A percentile compares a stretch with the other conserved stretches of the same genome.
These are phyloP conservation scores for Solenopsis fugax DNA, from an alignment of 1,140 invertebrate genomes.

Conservation along the genomic window DNA sequence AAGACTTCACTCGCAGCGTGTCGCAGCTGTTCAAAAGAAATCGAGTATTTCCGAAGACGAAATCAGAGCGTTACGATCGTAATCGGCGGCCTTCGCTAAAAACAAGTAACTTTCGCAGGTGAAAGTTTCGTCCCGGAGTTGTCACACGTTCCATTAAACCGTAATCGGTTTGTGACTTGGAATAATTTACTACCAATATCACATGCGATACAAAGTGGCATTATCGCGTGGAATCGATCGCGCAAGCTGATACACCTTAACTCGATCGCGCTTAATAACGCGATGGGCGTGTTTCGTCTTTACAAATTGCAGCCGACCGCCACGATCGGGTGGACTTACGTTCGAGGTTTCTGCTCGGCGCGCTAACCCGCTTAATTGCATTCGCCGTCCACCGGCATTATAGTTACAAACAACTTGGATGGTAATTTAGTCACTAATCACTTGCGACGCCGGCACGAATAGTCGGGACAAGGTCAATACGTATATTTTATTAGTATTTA, in stretches of 20 bases:
- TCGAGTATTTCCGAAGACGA: slow-evolving; percentile 2
- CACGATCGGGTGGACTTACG: slow-evolving; percentile 1
- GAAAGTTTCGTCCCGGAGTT: slow-evolving; percentile 39
- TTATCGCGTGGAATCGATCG: slow-evolving; percentile 16
- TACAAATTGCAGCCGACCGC: slow-evolving; percentile 30
- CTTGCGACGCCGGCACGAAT: neutral
- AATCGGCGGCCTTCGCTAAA: neutral
- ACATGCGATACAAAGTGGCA: slow-evolving; percentile 17
- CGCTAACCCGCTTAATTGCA: slow-evolving; percentile 55
- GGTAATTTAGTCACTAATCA: slow-evolving; percentile 40
- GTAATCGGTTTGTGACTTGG: slow-evolving; percentile 35
- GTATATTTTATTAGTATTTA: slow-evolving; percentile 24
- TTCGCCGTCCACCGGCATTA: slow-evolving; percentile 15
- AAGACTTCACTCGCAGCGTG: neutral
- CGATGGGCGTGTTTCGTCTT: slow-evolving; percentile 29
- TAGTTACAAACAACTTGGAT: slow-evolving; percentile 2
- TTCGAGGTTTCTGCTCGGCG: neutral
- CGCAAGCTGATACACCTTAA: slow-evolving; percentile 27
- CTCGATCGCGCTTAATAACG: slow-evolving; percentile 46
- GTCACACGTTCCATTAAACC: slow-evolving; percentile 36
- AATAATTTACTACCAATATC: slow-evolving; percentile 43
- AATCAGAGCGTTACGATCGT: slow-evolving; percentile 16
- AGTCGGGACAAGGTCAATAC: neutral
- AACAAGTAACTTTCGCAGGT: slow-evolving; percentile 44
- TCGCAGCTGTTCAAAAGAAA: neutral